Percentiles rank a stretch among this genome's conserved stretches.
These are phyloP conservation scores for Dryobates pubescens DNA, from an alignment of 2,797 vertebrate genomes.

Conservation along the genomic window DNA sequence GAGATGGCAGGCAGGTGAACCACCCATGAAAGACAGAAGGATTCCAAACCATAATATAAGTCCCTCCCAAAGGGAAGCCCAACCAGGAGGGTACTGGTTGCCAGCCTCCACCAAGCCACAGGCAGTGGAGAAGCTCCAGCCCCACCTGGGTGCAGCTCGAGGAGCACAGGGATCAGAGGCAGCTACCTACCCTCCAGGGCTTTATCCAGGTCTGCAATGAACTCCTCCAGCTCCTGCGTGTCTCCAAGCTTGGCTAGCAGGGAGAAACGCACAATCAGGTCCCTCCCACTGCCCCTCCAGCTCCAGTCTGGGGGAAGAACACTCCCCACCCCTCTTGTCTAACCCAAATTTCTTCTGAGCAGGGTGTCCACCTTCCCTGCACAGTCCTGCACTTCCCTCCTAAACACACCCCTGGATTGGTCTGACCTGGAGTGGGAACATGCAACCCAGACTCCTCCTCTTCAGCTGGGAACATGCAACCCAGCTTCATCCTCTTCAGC, in stretches of 20 bases:
- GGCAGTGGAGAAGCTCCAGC: neutral
- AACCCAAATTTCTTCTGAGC: neutral
- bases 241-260: constrained; percentile 69
- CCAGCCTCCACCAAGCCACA: neutral
- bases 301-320: neutral
- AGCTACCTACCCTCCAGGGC: constrained; percentile 47
- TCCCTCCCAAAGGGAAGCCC: rapidly evolving
- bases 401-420: too few species aligned
- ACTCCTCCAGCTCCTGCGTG: constrained; percentile 75
- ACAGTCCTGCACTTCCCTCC: neutral
- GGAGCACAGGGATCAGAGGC: neutral
- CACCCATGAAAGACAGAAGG: neutral
- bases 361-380: neutral
- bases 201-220: constrained; percentile 74
- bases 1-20: neutral
- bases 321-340: neutral
- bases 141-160: neutral
- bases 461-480: too few species aligned
- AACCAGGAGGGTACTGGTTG: neutral
- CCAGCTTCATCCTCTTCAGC: too few species aligned
- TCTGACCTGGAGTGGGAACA: too few species aligned
- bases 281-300: too few species aligned
- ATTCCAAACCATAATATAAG: neutral
- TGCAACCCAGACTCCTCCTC: too few species aligned
- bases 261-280: neutral